Evolutionary conservation across 1,140 invertebrate genomes (phyloP).

Genomic region (Lerema accius): DNA sequence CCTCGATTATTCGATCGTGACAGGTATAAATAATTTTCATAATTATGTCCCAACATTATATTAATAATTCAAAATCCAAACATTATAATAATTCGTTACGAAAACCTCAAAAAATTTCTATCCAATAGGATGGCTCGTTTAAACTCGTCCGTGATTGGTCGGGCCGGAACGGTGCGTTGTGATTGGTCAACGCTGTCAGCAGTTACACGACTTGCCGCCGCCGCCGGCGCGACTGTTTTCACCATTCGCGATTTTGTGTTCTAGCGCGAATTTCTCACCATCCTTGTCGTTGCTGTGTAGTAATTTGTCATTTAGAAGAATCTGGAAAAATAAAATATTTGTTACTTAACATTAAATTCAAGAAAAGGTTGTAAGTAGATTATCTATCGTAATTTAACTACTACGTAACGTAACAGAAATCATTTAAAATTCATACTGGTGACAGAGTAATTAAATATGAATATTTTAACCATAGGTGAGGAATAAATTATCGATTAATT

Average conservation of each 20-base stretch:
- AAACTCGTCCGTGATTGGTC: slow-evolving; percentile 1
- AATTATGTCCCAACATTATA: slow-evolving; percentile 3
- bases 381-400: no score
- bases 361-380: no score
- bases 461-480: no score
- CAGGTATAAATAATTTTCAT: neutral
- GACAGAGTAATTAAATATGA: no score
- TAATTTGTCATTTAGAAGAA: slow-evolving; percentile 87
- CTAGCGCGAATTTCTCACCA: slow-evolving; percentile 85
- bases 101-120: neutral
- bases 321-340: slow-evolving; percentile 76
- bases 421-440: no score
- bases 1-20: neutral
- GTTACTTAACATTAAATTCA: no score
- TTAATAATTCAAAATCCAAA: neutral
- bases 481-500: no score
- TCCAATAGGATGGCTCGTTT: neutral
- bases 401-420: no score
- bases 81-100: neutral
- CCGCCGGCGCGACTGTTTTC: slow-evolving; percentile 74
- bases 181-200: slow-evolving; percentile 87
- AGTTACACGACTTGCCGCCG: slow-evolving; percentile 84
- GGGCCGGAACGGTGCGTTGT: slow-evolving; percentile 29
- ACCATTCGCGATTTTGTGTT: slow-evolving; percentile 82
- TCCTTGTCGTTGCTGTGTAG: slow-evolving; percentile 86